Base-by-base conservation (phyloP, 1,140 invertebrate genomes). In the Hyles euphorbiae region DNA sequence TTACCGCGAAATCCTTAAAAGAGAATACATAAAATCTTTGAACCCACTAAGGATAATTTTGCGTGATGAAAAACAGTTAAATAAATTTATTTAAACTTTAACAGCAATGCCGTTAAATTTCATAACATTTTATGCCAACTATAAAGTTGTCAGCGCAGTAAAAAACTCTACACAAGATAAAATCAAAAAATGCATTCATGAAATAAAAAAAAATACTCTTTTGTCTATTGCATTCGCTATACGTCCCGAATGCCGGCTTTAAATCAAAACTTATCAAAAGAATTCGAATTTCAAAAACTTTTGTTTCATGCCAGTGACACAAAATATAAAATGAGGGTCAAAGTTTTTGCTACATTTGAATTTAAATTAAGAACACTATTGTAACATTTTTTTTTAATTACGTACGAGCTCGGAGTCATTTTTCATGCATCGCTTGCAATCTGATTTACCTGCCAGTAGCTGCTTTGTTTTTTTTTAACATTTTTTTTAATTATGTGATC, bases 371-470 rank as follows among this genome's bases (percentile, higher is more conserved):
- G 64, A 69, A 66, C 48, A 68, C 81, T 67, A 76, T 84, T 83
- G 83, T 85, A 70, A 70, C 52, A 58, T 70, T 82, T 88, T 87
- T 86, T 87, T 88, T 87, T 78, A 88, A 85, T 86, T 85, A 83
- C 72, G 74, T 62, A 54, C 58, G 58, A 47, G 70, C 67, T 46
- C 57, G 67, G 80, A 83, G 83, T 88, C 81, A 88, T 88, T 88
- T 88, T 88, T 88, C 85, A 88, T 88, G 85, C 85, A 86, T 88
- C 85, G 81, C 78, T 76, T 74, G 72, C 67, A 83, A 81, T 85
- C 81, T 85, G 85, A 88, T 88, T 88, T 86, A 85, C 81, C 81
- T 79, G 76, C 56, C 77, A 76, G 77, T 65, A 62, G 65, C 36
- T n/a, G 36, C 65, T 71, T 73, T 78, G 70, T 83, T 74, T 74